These are phyloP conservation scores for Anticlea derivata DNA, from an alignment of 2,888 invertebrate species.

Conservation along the genomic window DNA sequence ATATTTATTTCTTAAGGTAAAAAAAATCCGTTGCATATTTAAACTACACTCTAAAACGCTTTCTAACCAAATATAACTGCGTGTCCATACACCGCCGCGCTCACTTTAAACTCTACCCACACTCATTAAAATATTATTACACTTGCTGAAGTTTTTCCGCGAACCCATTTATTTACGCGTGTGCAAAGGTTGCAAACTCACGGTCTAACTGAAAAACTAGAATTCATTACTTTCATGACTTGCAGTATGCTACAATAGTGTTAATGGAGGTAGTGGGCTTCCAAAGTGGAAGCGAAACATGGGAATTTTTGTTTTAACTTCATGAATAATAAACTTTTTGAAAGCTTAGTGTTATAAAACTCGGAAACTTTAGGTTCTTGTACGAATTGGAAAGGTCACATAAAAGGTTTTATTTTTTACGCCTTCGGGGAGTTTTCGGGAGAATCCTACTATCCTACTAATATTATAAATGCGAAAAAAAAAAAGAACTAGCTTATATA, in stretches of 20 bases:
- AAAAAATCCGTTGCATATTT: too few species aligned
- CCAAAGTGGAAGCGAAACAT: conserved; percentile 4
- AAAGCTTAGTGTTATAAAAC: conserved; percentile 5
- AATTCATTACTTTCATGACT: conserved; percentile 74
- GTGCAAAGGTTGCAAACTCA: conserved; percentile 46
- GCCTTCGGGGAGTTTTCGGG: too few species aligned
- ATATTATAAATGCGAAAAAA: too few species aligned
- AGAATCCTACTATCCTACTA: too few species aligned
- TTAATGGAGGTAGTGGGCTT: conserved; percentile 44
- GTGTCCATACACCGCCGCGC: conserved; percentile 12
- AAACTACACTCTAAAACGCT: too few species aligned
- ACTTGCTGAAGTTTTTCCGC: conserved; percentile 35
- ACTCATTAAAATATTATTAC: conserved; percentile 46
- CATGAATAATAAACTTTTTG: conserved; percentile 1
- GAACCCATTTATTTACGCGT: conserved; percentile 49
- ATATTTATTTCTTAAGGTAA: too few species aligned
- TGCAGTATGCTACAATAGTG: conserved; percentile 55
- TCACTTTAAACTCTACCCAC: conserved; percentile 20
- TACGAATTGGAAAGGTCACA: background rate
- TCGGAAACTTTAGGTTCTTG: too few species aligned
- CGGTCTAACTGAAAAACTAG: conserved; percentile 55
- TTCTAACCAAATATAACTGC: background rate
- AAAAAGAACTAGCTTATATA: too few species aligned
- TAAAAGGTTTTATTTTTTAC: conserved; percentile 2
- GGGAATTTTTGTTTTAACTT: conserved; percentile 4